A percentile compares a stretch with the other conserved stretches of the same genome.
Conservation (phyloP, 1,140 invertebrate genomes). For the Zophobas atratus region DNA sequence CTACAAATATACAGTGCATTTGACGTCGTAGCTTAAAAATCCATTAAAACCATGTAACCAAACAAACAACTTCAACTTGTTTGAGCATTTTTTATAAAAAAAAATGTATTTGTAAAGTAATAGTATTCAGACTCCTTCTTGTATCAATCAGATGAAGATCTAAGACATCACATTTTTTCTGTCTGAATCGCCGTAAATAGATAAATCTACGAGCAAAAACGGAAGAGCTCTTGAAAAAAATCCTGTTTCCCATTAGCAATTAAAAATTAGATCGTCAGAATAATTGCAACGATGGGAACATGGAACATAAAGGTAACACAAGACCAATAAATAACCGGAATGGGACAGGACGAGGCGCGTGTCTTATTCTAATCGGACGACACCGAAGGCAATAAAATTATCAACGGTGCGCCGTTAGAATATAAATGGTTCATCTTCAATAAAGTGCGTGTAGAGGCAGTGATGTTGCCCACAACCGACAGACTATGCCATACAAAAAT, state of each 20-base stretch:
- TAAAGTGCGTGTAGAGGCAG: constrained; percentile 49
- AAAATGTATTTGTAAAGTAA: too few species aligned
- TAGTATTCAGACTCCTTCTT: too few species aligned
- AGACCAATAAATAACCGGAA: constrained; percentile 50
- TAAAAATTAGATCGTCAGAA: constrained; percentile 52
- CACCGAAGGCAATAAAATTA: constrained; percentile 54
- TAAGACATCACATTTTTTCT: too few species aligned
- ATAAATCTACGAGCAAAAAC: too few species aligned
- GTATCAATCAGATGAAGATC: too few species aligned
- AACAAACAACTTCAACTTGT: too few species aligned
- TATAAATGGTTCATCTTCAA: constrained; percentile 58
- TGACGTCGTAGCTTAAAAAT: too few species aligned
- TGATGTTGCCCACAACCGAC: constrained; percentile 28
- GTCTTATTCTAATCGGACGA: constrained; percentile 39
- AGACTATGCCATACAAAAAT: constrained; percentile 23
- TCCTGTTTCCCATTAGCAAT: constrained; percentile 23
- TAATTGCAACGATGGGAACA: constrained; percentile 49
- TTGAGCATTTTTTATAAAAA: too few species aligned
- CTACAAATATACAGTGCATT: too few species aligned
- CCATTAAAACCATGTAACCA: too few species aligned
- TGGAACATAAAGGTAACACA: constrained; percentile 52
- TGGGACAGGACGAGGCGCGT: constrained; percentile 44
- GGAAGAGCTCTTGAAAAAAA: not conserved
- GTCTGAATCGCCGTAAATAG: too few species aligned
- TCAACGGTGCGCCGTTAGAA: constrained; percentile 58